phyloP scores from a whole-genome alignment of 2,113 vertebrate species.

The Labeo rohita region DNA sequence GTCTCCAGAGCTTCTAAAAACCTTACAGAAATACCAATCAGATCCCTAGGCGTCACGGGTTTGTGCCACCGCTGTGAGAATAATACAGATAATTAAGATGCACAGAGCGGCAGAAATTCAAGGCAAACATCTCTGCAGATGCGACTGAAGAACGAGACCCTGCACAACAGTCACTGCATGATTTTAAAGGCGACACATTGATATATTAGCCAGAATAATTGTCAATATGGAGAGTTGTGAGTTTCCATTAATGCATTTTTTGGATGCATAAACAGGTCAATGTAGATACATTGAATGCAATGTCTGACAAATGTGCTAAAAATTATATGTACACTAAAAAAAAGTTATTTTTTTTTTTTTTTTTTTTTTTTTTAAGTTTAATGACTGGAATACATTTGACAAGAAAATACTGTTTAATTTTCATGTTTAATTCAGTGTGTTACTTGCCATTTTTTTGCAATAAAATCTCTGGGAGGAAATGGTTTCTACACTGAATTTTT shows the following conservation, averaged over 20 bases:
- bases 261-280: background rate
- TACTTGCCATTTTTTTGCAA: background rate
- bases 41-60: constrained; percentile 56
- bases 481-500: background rate
- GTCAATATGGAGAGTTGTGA: background rate
- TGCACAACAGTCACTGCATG: background rate
- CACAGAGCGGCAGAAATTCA: background rate
- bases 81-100: constrained; percentile 64
- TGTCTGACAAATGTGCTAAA: background rate
- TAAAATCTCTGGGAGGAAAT: background rate
- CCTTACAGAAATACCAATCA: constrained; percentile 71
- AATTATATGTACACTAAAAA: background rate
- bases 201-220: background rate
- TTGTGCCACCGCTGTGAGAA: constrained; percentile 66
- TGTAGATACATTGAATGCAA: no score
- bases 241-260: background rate
- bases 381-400: background rate
- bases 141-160: background rate
- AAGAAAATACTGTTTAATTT: background rate
- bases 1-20: constrained; percentile 48
- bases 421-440: no score
- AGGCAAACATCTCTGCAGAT: background rate
- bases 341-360: background rate
- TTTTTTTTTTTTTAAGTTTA: background rate
- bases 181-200: background rate